Percentiles rank a stretch among this genome's conserved stretches.
Conservation (phyloP, 30 jellyfish, hydroid and myxozoan genomes). For the Aurelia coerulea region DNA sequence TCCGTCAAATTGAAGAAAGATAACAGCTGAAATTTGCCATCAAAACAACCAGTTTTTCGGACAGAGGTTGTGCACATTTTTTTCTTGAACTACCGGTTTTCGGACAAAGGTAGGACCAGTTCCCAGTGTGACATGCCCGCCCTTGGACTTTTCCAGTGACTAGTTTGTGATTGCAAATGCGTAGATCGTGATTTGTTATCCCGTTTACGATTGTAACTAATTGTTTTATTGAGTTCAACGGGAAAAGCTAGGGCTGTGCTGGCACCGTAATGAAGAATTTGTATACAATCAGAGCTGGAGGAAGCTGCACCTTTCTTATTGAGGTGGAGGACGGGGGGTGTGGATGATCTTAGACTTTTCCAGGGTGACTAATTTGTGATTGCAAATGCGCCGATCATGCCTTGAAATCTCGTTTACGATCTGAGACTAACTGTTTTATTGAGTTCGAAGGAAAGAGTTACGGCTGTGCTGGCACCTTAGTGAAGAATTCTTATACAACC, state of each 20-base stretch:
- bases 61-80: no score
- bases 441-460: slow-evolving; percentile 39
- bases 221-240: slow-evolving; percentile 60
- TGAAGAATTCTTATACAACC: no score
- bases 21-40: no score
- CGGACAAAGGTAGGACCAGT: no score
- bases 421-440: slow-evolving; percentile 55
- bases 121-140: no score
- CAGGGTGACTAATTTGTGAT: background rate
- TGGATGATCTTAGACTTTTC: no score
- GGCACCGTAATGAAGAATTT: background rate
- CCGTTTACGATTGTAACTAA: slow-evolving; percentile 28
- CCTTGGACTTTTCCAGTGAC: no score
- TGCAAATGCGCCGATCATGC: slow-evolving; percentile 1
- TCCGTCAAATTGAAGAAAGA: no score
- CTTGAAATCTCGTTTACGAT: slow-evolving; percentile 42
- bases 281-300: no score
- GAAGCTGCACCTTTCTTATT: background rate
- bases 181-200: slow-evolving; percentile 25
- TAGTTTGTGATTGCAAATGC: background rate
- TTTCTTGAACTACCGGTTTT: no score
- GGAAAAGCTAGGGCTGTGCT: background rate
- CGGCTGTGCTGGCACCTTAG: background rate
- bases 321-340: background rate
- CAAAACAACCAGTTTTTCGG: no score